Conservation (phyloP, 2,797 vertebrate species). For the Anisognathus igniventris region DNA sequence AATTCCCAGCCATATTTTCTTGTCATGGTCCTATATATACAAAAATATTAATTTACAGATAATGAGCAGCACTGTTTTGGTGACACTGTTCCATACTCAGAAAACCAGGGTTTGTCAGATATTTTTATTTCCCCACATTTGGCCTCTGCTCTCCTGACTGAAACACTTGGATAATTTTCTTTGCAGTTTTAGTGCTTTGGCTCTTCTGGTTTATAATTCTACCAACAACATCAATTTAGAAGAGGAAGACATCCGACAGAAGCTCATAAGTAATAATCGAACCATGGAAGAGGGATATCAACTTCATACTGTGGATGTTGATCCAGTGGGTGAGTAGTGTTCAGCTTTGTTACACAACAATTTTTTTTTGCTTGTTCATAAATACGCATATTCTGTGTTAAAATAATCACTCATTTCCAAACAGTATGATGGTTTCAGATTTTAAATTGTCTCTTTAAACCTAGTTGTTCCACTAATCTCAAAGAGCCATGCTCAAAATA, state of each 20-base stretch:
- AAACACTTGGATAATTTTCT: conserved; percentile 14
- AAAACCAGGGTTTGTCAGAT: not conserved
- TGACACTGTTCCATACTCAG: not conserved
- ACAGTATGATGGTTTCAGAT: not conserved
- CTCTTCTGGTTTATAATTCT: conserved; percentile 81
- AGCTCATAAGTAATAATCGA: conserved; percentile 65
- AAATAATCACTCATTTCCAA: not conserved
- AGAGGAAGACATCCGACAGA: conserved; percentile 73
- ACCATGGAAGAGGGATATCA: conserved; percentile 67
- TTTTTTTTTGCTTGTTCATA: not conserved
- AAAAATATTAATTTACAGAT: not conserved
- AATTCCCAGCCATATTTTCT: not conserved
- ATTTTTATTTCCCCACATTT: conserved; percentile 16
- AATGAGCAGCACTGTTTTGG: not conserved
- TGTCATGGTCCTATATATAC: not conserved
- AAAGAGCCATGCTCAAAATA: not conserved
- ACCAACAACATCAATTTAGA: conserved; percentile 78
- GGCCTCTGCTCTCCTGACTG: conserved; percentile 9
- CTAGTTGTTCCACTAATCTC: not conserved
- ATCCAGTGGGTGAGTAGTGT: conserved; percentile 78
- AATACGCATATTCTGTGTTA: not conserved
- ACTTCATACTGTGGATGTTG: conserved; percentile 70
- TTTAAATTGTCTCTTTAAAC: not conserved
- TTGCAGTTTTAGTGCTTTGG: conserved; percentile 79
- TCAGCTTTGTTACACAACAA: not conserved